These are phyloP conservation scores for Diplodus sargus DNA, from an alignment of 2,797 vertebrate genomes.

Conservation along the genomic window DNA sequence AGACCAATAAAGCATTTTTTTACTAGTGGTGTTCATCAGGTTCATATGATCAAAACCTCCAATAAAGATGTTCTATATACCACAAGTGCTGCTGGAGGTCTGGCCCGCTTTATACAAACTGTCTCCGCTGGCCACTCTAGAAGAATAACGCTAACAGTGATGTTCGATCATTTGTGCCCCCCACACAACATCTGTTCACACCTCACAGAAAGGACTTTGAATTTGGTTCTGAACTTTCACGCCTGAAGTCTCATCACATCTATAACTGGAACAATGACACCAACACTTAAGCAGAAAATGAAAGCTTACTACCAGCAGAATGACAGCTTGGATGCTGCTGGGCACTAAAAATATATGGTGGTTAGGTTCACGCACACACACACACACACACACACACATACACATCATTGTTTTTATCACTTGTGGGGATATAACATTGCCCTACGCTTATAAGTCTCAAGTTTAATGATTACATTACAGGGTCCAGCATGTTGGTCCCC, in stretches of 20 bases:
- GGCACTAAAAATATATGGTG: not conserved
- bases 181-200: not conserved
- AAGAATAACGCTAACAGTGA: not conserved
- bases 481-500: too few relatives aligned
- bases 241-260: not conserved
- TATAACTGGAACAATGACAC: not conserved
- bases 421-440: too few relatives aligned
- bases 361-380: not conserved
- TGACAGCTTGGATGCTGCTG: not conserved
- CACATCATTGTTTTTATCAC: too few relatives aligned
- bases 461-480: too few relatives aligned
- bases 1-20: too few relatives aligned
- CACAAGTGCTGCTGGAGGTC: too few relatives aligned
- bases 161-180: not conserved
- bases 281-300: not conserved
- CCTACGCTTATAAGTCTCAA: too few relatives aligned
- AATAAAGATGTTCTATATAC: too few relatives aligned
- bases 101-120: not conserved
- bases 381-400: not conserved
- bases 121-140: fast-evolving
- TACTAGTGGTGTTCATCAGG: too few relatives aligned
- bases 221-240: not conserved
- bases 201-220: not conserved
- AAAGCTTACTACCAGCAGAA: not conserved
- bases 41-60: too few relatives aligned